These are phyloP conservation scores for Deroplatys truncata DNA, from an alignment of 2,888 invertebrate species.

Conservation along the genomic window DNA sequence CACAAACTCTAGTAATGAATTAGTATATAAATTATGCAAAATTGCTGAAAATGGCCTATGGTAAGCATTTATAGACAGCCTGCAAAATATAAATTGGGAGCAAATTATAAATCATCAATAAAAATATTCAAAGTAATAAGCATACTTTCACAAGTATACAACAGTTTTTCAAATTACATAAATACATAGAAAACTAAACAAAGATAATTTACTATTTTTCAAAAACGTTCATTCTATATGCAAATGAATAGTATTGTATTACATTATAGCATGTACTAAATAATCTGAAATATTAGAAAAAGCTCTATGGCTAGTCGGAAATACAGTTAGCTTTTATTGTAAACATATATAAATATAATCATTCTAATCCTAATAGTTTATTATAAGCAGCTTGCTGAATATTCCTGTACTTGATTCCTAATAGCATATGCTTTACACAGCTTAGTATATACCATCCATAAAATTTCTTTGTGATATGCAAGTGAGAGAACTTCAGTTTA, in stretches of 20 bases:
- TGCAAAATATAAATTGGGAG: background rate
- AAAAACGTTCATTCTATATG: too few relatives aligned
- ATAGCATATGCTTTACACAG: background rate
- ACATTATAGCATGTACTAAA: background rate
- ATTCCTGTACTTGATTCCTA: background rate
- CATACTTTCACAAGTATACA: too few relatives aligned
- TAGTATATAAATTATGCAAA: background rate
- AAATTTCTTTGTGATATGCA: too few relatives aligned
- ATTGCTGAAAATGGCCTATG: background rate
- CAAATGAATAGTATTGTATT: too few relatives aligned
- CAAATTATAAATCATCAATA: too few relatives aligned
- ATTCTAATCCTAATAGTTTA: background rate
- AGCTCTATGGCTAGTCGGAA: too few relatives aligned
- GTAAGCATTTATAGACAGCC: background rate
- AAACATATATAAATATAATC: background rate
- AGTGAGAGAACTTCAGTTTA: too few relatives aligned
- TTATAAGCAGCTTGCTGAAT: background rate
- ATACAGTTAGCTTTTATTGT: background rate
- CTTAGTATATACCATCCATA: too few relatives aligned
- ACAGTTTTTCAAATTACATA: too few relatives aligned
- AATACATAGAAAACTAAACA: too few relatives aligned
- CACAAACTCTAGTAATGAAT: background rate
- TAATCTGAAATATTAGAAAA: background rate
- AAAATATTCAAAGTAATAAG: too few relatives aligned
- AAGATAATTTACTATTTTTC: too few relatives aligned